Evolutionary conservation across 2,888 invertebrate species (phyloP), one percentile per base, ranked within the genome.

Genomic region (Pseudococcus longispinus): DNA sequence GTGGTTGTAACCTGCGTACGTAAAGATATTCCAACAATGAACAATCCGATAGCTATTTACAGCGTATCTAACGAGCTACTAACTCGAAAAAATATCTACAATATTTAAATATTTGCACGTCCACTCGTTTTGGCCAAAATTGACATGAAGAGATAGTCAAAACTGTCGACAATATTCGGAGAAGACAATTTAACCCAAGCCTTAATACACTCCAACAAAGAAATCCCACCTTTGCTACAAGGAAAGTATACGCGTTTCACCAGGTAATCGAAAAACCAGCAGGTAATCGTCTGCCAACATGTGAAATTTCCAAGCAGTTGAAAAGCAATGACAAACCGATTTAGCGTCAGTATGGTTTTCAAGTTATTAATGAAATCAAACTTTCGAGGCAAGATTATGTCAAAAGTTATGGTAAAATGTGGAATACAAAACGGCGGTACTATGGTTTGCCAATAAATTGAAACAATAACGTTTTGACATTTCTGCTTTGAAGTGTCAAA

Each of bases 1-100:
- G 15, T 94, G 93, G 0, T 93, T 93, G 91, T 94, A 95, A 44
- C 94, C 94, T 94, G 92, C 11, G 90, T 20, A 46, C 18, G n/a
- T n/a, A n/a, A 46, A 55, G 13, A 80, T 18, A 85, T 37, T 70
- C 9, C 15, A 32, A 32, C 20, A 2, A 37, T n/a, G n/a, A n/a
- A 2, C 37, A 37, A 37, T 37, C 9, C 37, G 37, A 9, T 37
- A n/a, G n/a, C n/a, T n/a, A n/a, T 37, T 9, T 37, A 8, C 8
- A 4, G 5, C 4, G 37, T 37, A 6, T n/a, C n/a, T n/a, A n/a
- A n/a, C n/a, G n/a, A n/a, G n/a, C n/a, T n/a, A n/a, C n/a, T n/a
- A n/a, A n/a, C n/a, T n/a, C 1, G 37, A 37, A 37, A 37, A 37
- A 37, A 6, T 4, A 37, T 0, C 9, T 6, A 37, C 5, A 37